Percentiles rank a stretch among this genome's conserved stretches.
Evolutionary conservation across 2,888 invertebrate species (phyloP).

Genomic region (Sarcophaga variegata): DNA sequence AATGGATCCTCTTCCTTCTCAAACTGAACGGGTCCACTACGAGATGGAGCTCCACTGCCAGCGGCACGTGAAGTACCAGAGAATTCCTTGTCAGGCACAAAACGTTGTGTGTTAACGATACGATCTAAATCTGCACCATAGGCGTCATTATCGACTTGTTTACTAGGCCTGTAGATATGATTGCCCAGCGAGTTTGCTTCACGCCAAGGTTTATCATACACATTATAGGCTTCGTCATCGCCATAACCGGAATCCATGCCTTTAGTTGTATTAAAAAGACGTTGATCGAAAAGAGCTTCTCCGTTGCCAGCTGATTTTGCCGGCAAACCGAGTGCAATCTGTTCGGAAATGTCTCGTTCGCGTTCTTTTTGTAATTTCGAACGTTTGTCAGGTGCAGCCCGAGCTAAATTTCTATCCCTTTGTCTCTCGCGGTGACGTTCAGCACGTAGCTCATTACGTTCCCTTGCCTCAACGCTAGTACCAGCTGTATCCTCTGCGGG

Average conservation of each 20-base stretch:
- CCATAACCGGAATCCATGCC: constrained; percentile 96
- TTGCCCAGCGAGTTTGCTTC: constrained; percentile 92
- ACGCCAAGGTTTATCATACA: constrained; percentile 99
- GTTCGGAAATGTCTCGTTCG: constrained; percentile 98
- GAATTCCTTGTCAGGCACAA: constrained; percentile 99
- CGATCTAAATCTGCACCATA: constrained; percentile 96
- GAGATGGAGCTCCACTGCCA: constrained; percentile 83
- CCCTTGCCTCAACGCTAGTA: constrained; percentile 85
- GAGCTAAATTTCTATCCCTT: constrained; percentile 94
- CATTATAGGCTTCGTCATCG: constrained; percentile 98
- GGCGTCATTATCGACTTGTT: constrained; percentile 93
- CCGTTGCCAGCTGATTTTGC: constrained; percentile 88
- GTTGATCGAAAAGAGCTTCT: constrained; percentile 96
- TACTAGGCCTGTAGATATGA: constrained; percentile 94
- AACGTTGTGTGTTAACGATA: constrained; percentile 94
- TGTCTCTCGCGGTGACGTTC: constrained; percentile 96
- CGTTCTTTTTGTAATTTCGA: constrained; percentile 93
- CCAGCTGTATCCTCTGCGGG: constrained; percentile 81
- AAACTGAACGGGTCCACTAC: constrained; percentile 98
- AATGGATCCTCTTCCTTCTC: constrained; percentile 96
- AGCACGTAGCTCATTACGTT: constrained; percentile 92
- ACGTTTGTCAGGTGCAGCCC: constrained; percentile 97
- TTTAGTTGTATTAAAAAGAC: constrained; percentile 96
- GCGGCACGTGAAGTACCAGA: constrained; percentile 91
- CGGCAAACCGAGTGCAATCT: constrained; percentile 98